Evolutionary conservation across 2,888 invertebrate species (phyloP).

Genomic region (Drosophila subsilvestris): DNA sequence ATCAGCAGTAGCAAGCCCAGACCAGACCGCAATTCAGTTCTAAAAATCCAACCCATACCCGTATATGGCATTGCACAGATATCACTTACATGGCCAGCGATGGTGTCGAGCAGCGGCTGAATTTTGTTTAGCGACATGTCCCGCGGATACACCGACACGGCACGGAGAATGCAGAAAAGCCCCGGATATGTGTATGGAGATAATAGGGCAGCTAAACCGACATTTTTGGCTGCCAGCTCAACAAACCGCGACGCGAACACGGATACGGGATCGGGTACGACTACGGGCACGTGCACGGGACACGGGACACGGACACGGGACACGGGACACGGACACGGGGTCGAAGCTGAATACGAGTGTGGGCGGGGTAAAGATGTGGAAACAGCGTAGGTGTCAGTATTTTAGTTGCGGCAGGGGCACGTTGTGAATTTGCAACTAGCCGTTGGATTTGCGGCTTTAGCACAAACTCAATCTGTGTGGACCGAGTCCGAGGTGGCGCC

Average conservation of each 20-base stretch:
- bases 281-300: neutral
- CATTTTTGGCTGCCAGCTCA: slow-evolving; percentile 57
- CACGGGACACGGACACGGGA: slow-evolving; percentile 3
- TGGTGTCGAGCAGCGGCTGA: slow-evolving; percentile 22
- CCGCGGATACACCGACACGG: slow-evolving; percentile 29
- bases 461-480: slow-evolving; percentile 44
- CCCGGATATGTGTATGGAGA: slow-evolving; percentile 44
- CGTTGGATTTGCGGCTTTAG: slow-evolving; percentile 64
- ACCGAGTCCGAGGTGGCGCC: slow-evolving; percentile 32
- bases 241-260: slow-evolving; percentile 44
- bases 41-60: slow-evolving; percentile 38
- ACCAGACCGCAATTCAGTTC: slow-evolving; percentile 19
- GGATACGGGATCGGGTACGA: neutral
- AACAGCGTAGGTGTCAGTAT: slow-evolving; percentile 59
- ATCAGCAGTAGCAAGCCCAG: slow-evolving; percentile 33
- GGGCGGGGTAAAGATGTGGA: neutral
- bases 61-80: slow-evolving; percentile 47
- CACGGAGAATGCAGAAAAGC: slow-evolving; percentile 10
- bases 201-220: slow-evolving; percentile 70
- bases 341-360: slow-evolving; percentile 10
- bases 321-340: slow-evolving; percentile 33
- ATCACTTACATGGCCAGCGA: slow-evolving; percentile 64
- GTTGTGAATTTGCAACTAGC: slow-evolving; percentile 67
- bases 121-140: slow-evolving; percentile 50
- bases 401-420: slow-evolving; percentile 57